Evolutionary conservation across 1,140 invertebrate species (phyloP), one percentile per base, ranked within the genome.

Genomic region (Drosophila micromelanica): DNA sequence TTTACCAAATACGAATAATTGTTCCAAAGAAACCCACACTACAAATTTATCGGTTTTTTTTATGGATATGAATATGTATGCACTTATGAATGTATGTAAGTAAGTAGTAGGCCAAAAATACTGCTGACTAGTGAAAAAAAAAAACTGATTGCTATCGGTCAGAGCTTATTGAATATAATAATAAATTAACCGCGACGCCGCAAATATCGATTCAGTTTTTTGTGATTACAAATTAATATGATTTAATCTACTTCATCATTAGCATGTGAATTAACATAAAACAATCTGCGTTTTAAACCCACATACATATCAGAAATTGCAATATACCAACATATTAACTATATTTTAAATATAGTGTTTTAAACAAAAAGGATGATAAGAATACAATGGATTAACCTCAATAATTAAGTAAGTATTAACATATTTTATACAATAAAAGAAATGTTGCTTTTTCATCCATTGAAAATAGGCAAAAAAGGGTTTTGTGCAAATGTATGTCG

Each of bases 281-380:
- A 56, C 3, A 51, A 43, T 3, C 20, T 77, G 49, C 56, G 38
- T 27, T 59, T 23, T 23, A 42, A 49, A 46, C 6, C 30, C 40
- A 48, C 15, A 61, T 65, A 78, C 72, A 78, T 78, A 78, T 78
- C 75, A 78, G n/a, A 55, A 71, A 71, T 61, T 68, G 70, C 63
- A 73, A 73, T 48, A 54, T 11, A 68, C 37, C 55, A 61, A 73
- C 35, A 60, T 59, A 72, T 59, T 27, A 35, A 67, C 48, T 35
- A 8, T 35, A 35, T 35, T 35, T 2, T 9, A 43, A 54, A 59
- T 5, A 57, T 55, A 56, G 6, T 65, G 35, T 57, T 57, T 59
- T 54, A 67, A 7, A 65, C 37, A 45, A 48, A 56, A 35, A 27
- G 37, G 45, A 49, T 67, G 12, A 67, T 9, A 52, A 30, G 62